phyloP scores from a whole-genome alignment of 2,888 invertebrate genomes.

The Palloptera scutellata region DNA sequence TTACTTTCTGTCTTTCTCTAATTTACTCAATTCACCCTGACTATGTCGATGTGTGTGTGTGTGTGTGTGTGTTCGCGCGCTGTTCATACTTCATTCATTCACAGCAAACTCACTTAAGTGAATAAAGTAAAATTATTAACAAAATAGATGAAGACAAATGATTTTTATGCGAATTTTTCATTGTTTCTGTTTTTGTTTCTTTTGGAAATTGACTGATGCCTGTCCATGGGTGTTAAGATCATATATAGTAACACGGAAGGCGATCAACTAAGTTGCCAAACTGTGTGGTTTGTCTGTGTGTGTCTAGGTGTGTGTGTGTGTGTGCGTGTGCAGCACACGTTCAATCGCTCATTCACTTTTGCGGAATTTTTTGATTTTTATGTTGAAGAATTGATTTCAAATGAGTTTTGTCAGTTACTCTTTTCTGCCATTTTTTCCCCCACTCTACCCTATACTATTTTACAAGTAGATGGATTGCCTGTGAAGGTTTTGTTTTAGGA shows the following conservation, averaged over 20 bases:
- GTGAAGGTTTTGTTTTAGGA: slow-evolving; percentile 30
- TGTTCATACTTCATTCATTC: slow-evolving; percentile 24
- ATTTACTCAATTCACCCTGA: no score
- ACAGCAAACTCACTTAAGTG: slow-evolving; percentile 34
- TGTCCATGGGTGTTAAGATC: slow-evolving; percentile 27
- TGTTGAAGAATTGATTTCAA: slow-evolving; percentile 38
- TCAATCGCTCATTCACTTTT: slow-evolving; percentile 23
- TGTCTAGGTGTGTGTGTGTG: background rate
- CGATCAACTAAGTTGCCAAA: background rate
- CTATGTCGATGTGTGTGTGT: background rate
- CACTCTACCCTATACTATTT: slow-evolving; percentile 7
- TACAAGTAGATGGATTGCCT: slow-evolving; percentile 24
- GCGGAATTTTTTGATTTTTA: slow-evolving; percentile 2
- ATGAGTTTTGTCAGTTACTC: slow-evolving; percentile 36
- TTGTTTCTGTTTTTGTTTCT: slow-evolving; percentile 1
- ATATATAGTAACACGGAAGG: slow-evolving; percentile 1
- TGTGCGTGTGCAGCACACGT: slow-evolving; percentile 29
- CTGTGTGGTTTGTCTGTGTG: slow-evolving; percentile 18
- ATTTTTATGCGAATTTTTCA: slow-evolving; percentile 21
- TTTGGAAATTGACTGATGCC: slow-evolving; percentile 34
- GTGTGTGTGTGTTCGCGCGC: no score
- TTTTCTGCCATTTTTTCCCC: slow-evolving; percentile 1
- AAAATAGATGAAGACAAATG: slow-evolving; percentile 42
- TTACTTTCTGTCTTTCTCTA: no score
- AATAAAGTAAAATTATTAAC: slow-evolving; percentile 40